Evolutionary conservation across 2,113 vertebrate genomes (phyloP).

Genomic region (Austrofundulus limnaeus): DNA sequence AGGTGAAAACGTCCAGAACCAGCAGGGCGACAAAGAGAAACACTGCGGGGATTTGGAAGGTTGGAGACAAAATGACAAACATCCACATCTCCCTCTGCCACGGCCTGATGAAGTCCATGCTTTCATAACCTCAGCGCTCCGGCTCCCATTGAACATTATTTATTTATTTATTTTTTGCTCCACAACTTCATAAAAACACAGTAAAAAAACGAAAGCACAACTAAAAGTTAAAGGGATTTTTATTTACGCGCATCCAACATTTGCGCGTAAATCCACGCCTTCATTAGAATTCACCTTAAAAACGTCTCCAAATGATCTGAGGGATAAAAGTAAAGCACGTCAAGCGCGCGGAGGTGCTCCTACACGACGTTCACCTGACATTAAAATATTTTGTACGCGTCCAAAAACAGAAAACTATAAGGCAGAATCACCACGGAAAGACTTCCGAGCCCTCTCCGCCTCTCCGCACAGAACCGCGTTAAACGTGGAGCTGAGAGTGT

Average conservation of each 20-base stretch:
- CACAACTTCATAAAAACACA: constrained; percentile 16
- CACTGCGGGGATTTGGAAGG: constrained; percentile 30
- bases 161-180: neutral
- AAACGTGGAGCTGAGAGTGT: neutral
- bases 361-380: constrained; percentile 16
- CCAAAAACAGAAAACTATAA: constrained; percentile 16
- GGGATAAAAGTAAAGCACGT: constrained; percentile 14
- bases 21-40: constrained; percentile 43
- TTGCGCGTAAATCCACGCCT: neutral
- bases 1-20: constrained; percentile 67
- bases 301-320: neutral
- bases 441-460: constrained; percentile 15
- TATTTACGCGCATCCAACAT: neutral
- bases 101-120: constrained; percentile 60
- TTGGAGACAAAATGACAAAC: constrained; percentile 56
- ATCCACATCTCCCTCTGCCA: constrained; percentile 40
- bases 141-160: neutral
- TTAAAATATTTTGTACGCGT: too few relatives aligned
- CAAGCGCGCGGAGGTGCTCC: constrained; percentile 15
- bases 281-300: neutral
- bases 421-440: constrained; percentile 1
- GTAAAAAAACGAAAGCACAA: neutral
- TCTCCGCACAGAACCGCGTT: constrained; percentile 5
- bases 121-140: constrained; percentile 22
- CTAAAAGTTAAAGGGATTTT: neutral